Percentiles rank a stretch among this genome's conserved stretches.
Conservation (phyloP, 2,888 invertebrate genomes). For the Agapostemon virescens region DNA sequence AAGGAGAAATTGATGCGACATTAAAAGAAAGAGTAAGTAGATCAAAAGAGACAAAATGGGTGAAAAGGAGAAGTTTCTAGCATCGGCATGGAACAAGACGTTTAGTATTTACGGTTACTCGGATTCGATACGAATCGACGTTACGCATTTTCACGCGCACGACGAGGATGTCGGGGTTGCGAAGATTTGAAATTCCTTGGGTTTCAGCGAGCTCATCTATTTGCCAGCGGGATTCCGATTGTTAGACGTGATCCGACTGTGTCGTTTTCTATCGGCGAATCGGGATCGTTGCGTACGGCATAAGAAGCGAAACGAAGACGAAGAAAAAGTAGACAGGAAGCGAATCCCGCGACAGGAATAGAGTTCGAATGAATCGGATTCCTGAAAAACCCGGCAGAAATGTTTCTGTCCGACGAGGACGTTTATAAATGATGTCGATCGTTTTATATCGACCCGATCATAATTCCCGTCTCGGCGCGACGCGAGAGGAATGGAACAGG, state of each 20-base stretch:
- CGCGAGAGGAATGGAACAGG: background rate
- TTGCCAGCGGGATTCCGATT: conserved; percentile 51
- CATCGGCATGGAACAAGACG: too few species aligned
- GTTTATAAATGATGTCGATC: background rate
- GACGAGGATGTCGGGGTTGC: too few species aligned
- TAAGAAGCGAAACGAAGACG: conserved; percentile 30
- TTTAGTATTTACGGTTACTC: background rate
- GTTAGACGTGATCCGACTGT: conserved; percentile 50
- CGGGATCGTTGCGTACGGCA: conserved; percentile 41
- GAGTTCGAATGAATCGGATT: background rate
- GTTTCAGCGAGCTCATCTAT: conserved; percentile 49
- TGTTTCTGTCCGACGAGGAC: background rate
- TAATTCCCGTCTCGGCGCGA: background rate
- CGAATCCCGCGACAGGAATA: background rate
- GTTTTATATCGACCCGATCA: background rate
- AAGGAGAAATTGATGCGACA: too few species aligned
- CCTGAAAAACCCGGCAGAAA: background rate
- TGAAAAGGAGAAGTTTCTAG: too few species aligned
- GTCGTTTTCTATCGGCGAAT: conserved; percentile 47
- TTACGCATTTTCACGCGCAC: too few species aligned
- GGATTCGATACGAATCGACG: too few species aligned
- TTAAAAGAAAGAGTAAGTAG: too few species aligned
- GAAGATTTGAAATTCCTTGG: conserved; percentile 43
- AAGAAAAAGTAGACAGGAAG: background rate
- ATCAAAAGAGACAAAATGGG: too few species aligned